Conservation (phyloP, 2,113 vertebrate genomes). For the Channa maculata region DNA sequence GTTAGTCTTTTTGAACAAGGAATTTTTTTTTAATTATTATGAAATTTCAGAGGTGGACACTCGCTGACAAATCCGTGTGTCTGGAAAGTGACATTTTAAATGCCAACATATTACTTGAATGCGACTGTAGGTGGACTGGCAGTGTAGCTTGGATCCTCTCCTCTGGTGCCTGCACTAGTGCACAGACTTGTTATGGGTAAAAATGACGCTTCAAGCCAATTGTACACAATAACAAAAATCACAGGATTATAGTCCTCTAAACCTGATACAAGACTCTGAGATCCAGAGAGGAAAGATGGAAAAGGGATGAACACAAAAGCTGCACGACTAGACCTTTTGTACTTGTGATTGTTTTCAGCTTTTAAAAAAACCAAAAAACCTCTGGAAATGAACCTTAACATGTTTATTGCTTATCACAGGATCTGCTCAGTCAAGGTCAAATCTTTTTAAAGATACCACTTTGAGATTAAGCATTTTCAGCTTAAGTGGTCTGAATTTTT, state of each 20-base stretch:
- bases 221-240: not conserved
- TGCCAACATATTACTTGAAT: slow-evolving; percentile 22
- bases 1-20: not conserved
- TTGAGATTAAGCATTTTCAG: slow-evolving; percentile 1
- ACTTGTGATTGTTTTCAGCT: not conserved
- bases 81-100: not conserved
- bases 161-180: slow-evolving; percentile 18
- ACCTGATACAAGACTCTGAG: slow-evolving; percentile 10
- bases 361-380: not conserved
- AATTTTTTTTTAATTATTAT: not conserved
- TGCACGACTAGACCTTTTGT: not conserved
- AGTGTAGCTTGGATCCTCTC: slow-evolving; percentile 59
- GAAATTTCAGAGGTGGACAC: not conserved
- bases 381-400: not conserved
- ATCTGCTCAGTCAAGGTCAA: slow-evolving; percentile 8
- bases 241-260: slow-evolving; percentile 4
- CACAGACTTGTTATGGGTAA: not conserved
- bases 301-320: slow-evolving; percentile 8
- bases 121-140: slow-evolving; percentile 50
- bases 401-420: slow-evolving; percentile 35
- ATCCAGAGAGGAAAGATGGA: not conserved
- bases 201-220: not conserved
- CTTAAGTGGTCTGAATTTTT: not conserved
- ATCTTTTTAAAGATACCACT: not conserved
- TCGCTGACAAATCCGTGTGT: not conserved